Conservation (phyloP, 2,888 invertebrate genomes). For the Timandra comae region DNA sequence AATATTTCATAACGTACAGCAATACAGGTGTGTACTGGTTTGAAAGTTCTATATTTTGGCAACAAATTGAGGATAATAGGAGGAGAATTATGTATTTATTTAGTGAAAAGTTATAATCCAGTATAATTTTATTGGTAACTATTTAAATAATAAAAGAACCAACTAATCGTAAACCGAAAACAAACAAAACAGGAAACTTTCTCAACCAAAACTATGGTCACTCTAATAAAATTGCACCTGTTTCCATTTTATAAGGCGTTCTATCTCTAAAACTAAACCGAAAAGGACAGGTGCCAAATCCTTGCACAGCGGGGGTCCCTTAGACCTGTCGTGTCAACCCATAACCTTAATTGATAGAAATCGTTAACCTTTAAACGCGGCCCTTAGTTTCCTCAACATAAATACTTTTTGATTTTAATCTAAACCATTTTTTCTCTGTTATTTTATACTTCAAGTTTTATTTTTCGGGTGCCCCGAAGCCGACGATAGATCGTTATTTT, state of each 20-base stretch:
- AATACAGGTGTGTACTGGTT: too few relatives aligned
- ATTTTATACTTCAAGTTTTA: slow-evolving; percentile 67
- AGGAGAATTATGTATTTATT: too few relatives aligned
- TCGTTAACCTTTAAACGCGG: slow-evolving; percentile 73
- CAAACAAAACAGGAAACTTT: slow-evolving; percentile 8
- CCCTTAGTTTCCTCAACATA: slow-evolving; percentile 67
- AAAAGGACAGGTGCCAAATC: slow-evolving; percentile 69
- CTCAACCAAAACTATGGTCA: slow-evolving; percentile 24
- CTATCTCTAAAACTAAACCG: slow-evolving; percentile 59
- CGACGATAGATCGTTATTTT: slow-evolving; percentile 65
- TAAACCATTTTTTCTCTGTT: slow-evolving; percentile 52
- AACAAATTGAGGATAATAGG: too few relatives aligned
- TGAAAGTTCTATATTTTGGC: too few relatives aligned
- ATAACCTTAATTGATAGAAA: slow-evolving; percentile 76
- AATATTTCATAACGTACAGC: too few relatives aligned
- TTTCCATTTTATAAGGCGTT: slow-evolving; percentile 52
- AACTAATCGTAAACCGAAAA: too few relatives aligned
- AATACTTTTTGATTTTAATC: slow-evolving; percentile 70
- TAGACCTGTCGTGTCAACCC: slow-evolving; percentile 56
- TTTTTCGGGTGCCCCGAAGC: slow-evolving; percentile 67
- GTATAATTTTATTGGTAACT: too few relatives aligned
- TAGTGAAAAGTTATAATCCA: too few relatives aligned
- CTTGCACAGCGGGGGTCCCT: slow-evolving; percentile 62
- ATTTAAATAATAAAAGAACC: too few relatives aligned
- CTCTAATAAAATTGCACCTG: slow-evolving; percentile 55